These are phyloP conservation scores for Drosophila mimetica DNA, from an alignment of 2,888 invertebrate genomes.

Conservation along the genomic window DNA sequence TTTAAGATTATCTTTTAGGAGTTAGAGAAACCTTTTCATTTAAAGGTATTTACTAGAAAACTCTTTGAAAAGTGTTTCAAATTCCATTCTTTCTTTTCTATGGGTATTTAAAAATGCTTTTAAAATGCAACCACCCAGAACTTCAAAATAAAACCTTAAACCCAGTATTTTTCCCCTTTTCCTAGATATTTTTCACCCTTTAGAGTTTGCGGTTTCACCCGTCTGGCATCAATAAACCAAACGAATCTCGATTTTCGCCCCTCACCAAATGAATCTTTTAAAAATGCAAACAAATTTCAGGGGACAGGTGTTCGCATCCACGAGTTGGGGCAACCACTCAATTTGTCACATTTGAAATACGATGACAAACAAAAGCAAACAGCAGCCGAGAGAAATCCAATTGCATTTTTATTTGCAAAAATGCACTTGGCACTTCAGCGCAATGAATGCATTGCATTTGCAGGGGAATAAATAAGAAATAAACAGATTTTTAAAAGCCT, in stretches of 20 bases:
- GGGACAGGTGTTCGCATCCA: conserved; percentile 37
- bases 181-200: conserved; percentile 34
- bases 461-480: neutral
- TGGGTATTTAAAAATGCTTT: conserved; percentile 5
- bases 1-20: neutral
- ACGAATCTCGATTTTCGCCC: conserved; percentile 52
- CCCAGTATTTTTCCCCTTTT: conserved; percentile 15
- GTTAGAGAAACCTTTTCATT: no score
- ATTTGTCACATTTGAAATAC: conserved; percentile 79
- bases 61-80: neutral
- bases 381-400: conserved; percentile 73
- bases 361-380: conserved; percentile 65
- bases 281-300: conserved; percentile 77
- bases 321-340: conserved; percentile 62
- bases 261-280: conserved; percentile 32
- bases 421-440: conserved; percentile 69
- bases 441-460: conserved; percentile 46
- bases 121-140: conserved; percentile 3
- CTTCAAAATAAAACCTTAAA: conserved; percentile 9
- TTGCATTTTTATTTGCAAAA: conserved; percentile 80
- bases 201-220: conserved; percentile 65
- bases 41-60: neutral
- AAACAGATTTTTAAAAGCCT: conserved; percentile 21
- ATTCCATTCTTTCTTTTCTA: neutral
- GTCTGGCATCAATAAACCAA: conserved; percentile 71